Evolutionary conservation across 1,140 invertebrate genomes (phyloP), one percentile per base, ranked within the genome.

Genomic region (Aricia agestis): DNA sequence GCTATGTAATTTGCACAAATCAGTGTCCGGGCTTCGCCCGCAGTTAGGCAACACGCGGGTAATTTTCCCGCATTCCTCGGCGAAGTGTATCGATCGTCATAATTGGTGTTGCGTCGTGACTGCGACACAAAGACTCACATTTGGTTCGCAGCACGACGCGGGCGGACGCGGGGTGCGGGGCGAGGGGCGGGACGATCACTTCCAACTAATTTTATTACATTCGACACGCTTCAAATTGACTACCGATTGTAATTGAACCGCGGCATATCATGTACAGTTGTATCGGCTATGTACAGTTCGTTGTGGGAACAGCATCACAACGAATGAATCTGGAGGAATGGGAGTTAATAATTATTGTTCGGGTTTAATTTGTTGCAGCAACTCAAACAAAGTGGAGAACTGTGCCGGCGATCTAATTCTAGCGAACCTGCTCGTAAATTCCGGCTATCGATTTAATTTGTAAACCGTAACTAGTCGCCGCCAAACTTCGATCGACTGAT

Each of bases 1-100:
- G 59, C 7, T 10, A 25, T 63, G 59, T 63, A 63, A 63, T 63
- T 63, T 63, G 59, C 59, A 63, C 59, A 63, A 63, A 63, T 63
- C 59, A 25, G 18, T 63, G 59, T 63, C 59, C 18, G 17, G 58
- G 18, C 59, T 19, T 1, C 18, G 59, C 5, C 59, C 59, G 17
- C 18, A 11, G 59, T 63, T 63, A 18, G 11, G 18, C 59, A 18
- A 25, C 18, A 59, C 18, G 19, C 18, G 18, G 59, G 59, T 6
- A 59, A 52, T 52, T 52, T 13, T 13, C 10, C 58, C n/a, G 58
- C 58, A 17, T 59, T 59, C 18, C 18, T 7, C 7, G 58, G 6
- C 17, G 15, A 19, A 18, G 58, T 59, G 58, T 59, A 59, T 18
- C 18, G 15, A 59, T 59, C n/a, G 58, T 59, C 58, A 52, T 52